Conservation (phyloP, 1,140 invertebrate species). For the Lineus longissimus region DNA sequence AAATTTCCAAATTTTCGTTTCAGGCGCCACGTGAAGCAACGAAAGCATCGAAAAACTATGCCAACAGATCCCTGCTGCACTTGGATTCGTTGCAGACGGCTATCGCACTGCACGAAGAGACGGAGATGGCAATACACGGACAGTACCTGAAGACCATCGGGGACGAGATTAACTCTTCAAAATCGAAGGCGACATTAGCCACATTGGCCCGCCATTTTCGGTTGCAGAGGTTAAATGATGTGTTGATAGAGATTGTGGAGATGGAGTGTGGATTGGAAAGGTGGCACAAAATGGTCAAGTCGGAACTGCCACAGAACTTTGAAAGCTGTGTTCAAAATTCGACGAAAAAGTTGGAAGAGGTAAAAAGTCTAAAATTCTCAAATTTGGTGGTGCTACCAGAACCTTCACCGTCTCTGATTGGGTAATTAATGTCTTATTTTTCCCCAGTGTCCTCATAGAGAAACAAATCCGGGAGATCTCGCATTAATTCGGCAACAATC, state of each 20-base stretch:
- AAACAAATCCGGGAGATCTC: no score
- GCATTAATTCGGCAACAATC: no score
- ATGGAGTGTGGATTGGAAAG: neutral
- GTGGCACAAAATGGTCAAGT: neutral
- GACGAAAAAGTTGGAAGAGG: neutral
- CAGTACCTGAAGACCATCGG: neutral
- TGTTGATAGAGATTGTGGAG: neutral
- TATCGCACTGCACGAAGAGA: constrained; percentile 2
- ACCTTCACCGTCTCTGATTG: no score
- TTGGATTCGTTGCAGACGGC: neutral
- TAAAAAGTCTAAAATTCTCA: no score
- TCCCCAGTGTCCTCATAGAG: no score
- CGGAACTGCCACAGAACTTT: neutral
- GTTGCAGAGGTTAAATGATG: neutral
- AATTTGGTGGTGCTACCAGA: no score
- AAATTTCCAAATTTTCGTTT: no score
- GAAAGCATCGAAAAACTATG: no score
- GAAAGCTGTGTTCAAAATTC: neutral
- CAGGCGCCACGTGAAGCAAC: no score
- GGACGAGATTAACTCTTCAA: constrained; percentile 2
- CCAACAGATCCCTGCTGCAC: no score
- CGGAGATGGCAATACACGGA: neutral
- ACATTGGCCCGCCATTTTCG: neutral
- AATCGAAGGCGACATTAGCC: neutral
- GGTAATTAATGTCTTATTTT: no score